Percentiles rank a stretch among this genome's conserved stretches.
phyloP scores from a whole-genome alignment of 2,888 invertebrate species.

The Ferrisia virgata region DNA sequence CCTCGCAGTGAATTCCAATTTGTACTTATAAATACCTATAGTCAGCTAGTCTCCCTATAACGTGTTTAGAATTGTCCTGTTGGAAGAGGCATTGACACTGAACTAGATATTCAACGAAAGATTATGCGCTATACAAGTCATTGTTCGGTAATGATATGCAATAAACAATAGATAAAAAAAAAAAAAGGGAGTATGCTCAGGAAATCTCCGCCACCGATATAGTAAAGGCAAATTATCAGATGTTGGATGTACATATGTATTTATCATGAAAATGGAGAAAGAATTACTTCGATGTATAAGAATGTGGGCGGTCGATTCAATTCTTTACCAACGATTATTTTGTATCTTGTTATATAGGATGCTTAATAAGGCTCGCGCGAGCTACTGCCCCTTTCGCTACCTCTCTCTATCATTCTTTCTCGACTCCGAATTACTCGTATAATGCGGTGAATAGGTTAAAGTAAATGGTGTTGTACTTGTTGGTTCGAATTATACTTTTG shows the following conservation, averaged over 20 bases:
- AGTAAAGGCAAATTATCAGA: constrained; percentile 26
- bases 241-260: constrained; percentile 33
- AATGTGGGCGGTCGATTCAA: constrained; percentile 4
- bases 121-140: constrained; percentile 18
- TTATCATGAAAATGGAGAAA: constrained; percentile 24
- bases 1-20: too few species aligned
- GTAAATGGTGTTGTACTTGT: not conserved
- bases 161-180: constrained; percentile 28
- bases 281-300: not conserved
- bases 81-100: constrained; percentile 32
- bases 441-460: not conserved
- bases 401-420: not conserved
- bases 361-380: not conserved
- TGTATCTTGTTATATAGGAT: constrained; percentile 14
- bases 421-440: not conserved
- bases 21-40: too few species aligned
- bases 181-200: constrained; percentile 12
- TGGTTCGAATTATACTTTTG: not conserved
- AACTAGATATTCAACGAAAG: constrained; percentile 26
- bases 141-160: constrained; percentile 29
- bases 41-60: too few species aligned
- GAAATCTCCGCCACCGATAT: not conserved
- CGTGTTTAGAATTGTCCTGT: constrained; percentile 1
- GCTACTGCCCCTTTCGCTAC: not conserved
- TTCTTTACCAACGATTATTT: not conserved